Conservation (phyloP, 2,113 vertebrate species). For the Prolemur simus region DNA sequence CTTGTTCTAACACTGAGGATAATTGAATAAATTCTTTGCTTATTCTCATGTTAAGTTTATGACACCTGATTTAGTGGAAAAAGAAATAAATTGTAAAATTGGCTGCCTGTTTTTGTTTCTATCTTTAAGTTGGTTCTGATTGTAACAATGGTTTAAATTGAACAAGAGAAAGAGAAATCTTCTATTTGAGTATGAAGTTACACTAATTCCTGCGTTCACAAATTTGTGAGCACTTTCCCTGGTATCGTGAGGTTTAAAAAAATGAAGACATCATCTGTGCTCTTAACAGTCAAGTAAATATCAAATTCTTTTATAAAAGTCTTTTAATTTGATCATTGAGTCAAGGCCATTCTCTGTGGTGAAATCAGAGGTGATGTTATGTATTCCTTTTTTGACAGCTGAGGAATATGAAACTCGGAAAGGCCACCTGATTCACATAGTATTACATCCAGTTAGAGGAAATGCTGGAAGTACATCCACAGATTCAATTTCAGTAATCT, state of each 20-base stretch:
- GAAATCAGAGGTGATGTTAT: background rate
- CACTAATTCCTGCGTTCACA: background rate
- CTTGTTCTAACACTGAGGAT: background rate
- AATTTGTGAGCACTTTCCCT: background rate
- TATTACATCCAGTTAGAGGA: background rate
- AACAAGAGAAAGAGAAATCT: background rate
- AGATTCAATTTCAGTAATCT: background rate
- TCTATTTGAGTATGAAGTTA: background rate
- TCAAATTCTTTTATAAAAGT: background rate
- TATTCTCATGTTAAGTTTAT: background rate
- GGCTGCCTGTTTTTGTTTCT: background rate
- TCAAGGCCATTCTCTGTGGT: background rate
- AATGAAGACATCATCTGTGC: background rate
- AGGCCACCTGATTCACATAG: background rate
- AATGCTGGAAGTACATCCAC: background rate
- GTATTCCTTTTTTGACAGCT: background rate
- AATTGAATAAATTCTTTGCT: background rate
- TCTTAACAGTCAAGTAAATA: background rate
- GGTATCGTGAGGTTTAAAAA: background rate
- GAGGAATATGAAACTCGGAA: background rate
- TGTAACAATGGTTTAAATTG: background rate
- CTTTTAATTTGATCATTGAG: background rate
- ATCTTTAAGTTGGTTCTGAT: background rate
- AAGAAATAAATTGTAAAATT: background rate
- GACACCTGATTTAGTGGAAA: background rate